These are phyloP conservation scores for Ennomos erosarius DNA, from an alignment of 2,888 invertebrate species.

Conservation along the genomic window DNA sequence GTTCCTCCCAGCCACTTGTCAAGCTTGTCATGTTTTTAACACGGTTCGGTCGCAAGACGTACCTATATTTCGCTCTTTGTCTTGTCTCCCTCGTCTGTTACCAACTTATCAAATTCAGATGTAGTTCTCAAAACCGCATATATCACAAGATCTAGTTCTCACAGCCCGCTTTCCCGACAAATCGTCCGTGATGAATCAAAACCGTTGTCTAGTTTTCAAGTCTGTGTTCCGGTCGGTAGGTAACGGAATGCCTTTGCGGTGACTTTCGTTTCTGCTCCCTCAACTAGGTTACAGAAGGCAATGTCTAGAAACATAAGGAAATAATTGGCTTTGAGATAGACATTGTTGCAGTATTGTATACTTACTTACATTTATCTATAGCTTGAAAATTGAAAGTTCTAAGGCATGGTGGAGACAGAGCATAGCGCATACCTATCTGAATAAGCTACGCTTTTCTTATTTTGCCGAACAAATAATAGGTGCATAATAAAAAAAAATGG, in stretches of 20 bases:
- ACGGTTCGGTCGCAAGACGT: slow-evolving; percentile 22
- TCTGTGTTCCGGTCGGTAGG: slow-evolving; percentile 58
- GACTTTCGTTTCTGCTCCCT: slow-evolving; percentile 60
- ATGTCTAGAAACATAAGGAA: slow-evolving; percentile 40
- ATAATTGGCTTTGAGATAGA: slow-evolving; percentile 35
- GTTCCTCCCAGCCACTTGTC: slow-evolving; percentile 16
- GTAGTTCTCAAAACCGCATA: slow-evolving; percentile 19
- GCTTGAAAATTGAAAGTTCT: slow-evolving; percentile 1
- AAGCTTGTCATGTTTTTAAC: not conserved
- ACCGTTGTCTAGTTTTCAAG: slow-evolving; percentile 52
- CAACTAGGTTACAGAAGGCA: slow-evolving; percentile 51
- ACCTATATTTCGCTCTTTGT: slow-evolving; percentile 22
- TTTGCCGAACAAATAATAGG: no score
- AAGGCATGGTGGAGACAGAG: slow-evolving; percentile 12
- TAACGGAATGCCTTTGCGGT: slow-evolving; percentile 61
- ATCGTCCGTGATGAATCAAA: slow-evolving; percentile 53
- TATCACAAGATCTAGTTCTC: slow-evolving; percentile 43
- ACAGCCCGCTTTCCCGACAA: slow-evolving; percentile 62
- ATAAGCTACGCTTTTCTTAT: no score
- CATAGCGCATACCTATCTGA: not conserved
- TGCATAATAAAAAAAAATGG: no score
- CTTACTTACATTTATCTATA: not conserved
- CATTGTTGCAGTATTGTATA: slow-evolving; percentile 20
- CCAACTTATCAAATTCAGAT: slow-evolving; percentile 2
- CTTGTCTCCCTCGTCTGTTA: not conserved